Base-by-base conservation (phyloP, 2,113 vertebrate species). In the Narcine bancroftii region DNA sequence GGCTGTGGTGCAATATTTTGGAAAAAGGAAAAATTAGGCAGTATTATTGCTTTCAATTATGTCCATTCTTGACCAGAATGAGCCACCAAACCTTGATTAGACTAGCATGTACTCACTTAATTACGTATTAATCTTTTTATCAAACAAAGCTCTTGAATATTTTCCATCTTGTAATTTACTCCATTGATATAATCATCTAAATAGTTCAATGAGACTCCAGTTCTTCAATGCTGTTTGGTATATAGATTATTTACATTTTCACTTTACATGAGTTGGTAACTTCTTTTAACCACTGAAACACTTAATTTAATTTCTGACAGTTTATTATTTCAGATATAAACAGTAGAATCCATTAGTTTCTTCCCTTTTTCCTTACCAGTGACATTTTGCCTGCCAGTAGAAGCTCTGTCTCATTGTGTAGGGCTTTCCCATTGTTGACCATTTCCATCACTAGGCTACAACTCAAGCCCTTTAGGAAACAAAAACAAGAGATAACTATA, bases 391-490 rank as follows among this genome's bases (percentile, higher is more conserved):
- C 98, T 0, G 96, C 94, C 92, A 99, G 96, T 81, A 99, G 96
- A 92, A 99, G 96, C 72, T 98, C 97, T 0, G 99, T 99, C 95
- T 99, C 99, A 26, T 97, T 98, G 93, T 99, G 97, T 72, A 99
- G 95, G 21, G 97, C 99, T 94, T 97, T 97, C 65, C 99, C 96
- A 36, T 98, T 98, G 73, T 95, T 96, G 92, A 99, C 97, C 98
- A 99, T 97, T 93, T 98, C 97, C 92, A 97, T 94, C 87, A 99
- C 97, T 7, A 97, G 95, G 72, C 94, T 96, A 94, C 97, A 97
- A 93, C 94, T 97, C 93, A 98, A 95, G 36, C 96, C 96, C 98
- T 99, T 94, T 1, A 65, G 92, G 87, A 92, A 95, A 94, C 60
- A 24, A 63, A 72, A 60, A 85, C 89, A 93, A 79, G 15, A 56